Conservation (phyloP, 2,797 vertebrate species). For the Poecile montanus region DNA sequence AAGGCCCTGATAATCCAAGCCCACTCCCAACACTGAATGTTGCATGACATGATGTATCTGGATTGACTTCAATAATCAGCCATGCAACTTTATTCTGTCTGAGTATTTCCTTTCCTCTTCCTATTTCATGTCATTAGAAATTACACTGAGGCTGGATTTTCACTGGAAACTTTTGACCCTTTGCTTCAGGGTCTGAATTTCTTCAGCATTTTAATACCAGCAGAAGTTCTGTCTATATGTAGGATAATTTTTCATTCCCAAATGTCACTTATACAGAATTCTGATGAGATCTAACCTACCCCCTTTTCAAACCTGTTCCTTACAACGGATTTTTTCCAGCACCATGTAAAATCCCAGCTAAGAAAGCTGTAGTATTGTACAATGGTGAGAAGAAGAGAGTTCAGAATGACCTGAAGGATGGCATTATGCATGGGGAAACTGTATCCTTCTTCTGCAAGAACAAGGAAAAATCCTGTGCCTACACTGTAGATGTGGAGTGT, state of each 20-base stretch:
- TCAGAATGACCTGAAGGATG: slow-evolving; percentile 80
- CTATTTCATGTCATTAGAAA: background rate
- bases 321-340: slow-evolving; percentile 71
- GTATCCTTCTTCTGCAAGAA: slow-evolving; percentile 88
- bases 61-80: background rate
- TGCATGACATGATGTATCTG: background rate
- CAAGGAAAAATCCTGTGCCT: slow-evolving; percentile 83
- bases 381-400: slow-evolving; percentile 82
- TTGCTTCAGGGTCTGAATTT: background rate
- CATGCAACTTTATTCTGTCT: background rate
- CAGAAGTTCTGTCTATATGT: background rate
- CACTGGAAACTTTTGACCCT: background rate
- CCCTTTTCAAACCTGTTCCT: background rate
- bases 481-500: slow-evolving; percentile 79
- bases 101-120: background rate
- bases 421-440: slow-evolving; percentile 80
- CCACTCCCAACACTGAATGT: rapidly evolving
- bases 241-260: background rate
- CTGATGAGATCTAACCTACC: background rate
- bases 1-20: background rate
- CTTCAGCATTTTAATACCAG: background rate
- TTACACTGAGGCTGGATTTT: background rate
- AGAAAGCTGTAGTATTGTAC: slow-evolving; percentile 86
- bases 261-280: background rate
- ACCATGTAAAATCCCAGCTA: slow-evolving; percentile 82